phyloP scores from a whole-genome alignment of 2,113 vertebrate species.

The Rhea pennata region DNA sequence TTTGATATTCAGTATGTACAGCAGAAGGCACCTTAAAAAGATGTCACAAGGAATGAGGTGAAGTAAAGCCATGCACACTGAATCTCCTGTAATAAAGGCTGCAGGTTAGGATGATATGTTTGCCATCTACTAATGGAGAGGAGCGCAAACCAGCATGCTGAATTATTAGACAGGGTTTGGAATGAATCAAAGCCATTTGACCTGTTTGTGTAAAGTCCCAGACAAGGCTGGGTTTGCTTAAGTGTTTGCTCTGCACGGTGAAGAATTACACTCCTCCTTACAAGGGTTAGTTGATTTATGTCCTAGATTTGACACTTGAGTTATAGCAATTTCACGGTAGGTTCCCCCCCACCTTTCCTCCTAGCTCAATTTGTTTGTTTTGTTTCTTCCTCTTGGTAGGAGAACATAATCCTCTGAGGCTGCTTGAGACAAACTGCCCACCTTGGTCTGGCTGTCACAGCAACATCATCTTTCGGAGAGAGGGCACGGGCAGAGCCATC shows the following conservation, averaged over 20 bases:
- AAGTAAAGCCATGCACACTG: neutral
- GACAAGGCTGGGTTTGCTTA: neutral
- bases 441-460: neutral
- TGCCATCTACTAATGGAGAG: neutral
- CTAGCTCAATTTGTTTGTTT: neutral
- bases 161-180: neutral
- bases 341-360: neutral
- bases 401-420: neutral
- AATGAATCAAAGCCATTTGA: neutral
- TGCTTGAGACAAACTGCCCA: neutral
- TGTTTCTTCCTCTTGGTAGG: neutral
- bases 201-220: neutral
- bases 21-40: neutral
- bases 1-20: neutral
- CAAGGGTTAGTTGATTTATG: neutral
- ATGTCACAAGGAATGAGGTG: neutral
- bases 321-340: neutral
- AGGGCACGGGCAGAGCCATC: neutral
- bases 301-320: neutral
- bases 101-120: neutral
- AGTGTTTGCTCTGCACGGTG: neutral
- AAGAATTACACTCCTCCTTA: neutral
- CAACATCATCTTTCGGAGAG: accelerated
- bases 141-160: neutral
- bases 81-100: neutral